Evolutionary conservation across 2,888 invertebrate species (phyloP).

Genomic region (Nomada flava): DNA sequence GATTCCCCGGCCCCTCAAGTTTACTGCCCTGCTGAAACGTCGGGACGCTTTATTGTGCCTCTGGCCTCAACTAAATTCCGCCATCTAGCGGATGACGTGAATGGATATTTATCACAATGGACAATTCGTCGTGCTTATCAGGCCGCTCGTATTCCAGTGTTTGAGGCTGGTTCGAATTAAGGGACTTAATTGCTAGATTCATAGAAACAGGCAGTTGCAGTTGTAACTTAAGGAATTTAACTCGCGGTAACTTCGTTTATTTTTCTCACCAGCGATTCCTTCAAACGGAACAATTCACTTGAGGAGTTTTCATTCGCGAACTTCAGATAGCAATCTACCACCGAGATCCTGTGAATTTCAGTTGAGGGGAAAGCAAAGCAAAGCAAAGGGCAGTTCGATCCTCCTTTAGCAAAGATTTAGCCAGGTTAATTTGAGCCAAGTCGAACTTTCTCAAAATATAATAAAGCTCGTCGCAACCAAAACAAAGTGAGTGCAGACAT

Average conservation of each 20-base stretch:
- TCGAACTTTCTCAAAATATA: neutral
- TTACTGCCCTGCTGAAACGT: neutral
- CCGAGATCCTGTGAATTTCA: neutral
- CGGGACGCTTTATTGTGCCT: conserved; percentile 25
- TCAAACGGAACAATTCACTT: neutral
- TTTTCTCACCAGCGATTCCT: neutral
- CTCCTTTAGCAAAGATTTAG: neutral
- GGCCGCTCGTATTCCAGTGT: no score
- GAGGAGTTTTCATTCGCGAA: neutral
- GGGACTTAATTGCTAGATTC: no score
- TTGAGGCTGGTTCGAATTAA: no score
- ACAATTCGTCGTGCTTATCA: no score
- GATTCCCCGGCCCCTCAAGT: conserved; percentile 7
- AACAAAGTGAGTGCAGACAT: no score
- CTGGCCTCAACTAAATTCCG: conserved; percentile 5
- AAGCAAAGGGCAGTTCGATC: neutral
- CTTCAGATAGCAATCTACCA: conserved; percentile 8
- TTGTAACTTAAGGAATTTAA: neutral
- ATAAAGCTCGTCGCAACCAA: no score
- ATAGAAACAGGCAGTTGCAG: neutral
- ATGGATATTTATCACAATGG: conserved; percentile 24
- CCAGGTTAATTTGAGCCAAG: neutral
- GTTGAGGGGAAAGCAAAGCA: neutral
- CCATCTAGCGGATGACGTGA: conserved; percentile 7
- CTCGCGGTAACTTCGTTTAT: neutral